A percentile compares a stretch with the other conserved stretches of the same genome.
These are phyloP conservation scores for Sturnira hondurensis DNA, from an alignment of 2,113 vertebrate genomes.

Conservation along the genomic window DNA sequence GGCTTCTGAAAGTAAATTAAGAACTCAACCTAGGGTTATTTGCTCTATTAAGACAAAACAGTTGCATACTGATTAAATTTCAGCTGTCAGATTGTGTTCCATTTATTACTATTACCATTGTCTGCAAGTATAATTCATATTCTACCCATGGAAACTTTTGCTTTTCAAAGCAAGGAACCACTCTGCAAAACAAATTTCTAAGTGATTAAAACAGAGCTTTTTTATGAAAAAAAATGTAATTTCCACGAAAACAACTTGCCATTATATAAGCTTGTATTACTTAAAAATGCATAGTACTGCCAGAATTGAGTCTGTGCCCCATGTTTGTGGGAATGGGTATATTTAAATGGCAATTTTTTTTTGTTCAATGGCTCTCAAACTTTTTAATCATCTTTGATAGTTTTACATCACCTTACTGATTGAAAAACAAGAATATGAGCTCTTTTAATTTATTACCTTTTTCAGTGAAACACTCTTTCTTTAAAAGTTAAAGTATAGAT, in stretches of 20 bases:
- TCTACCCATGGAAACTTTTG: slow-evolving; percentile 66
- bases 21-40: slow-evolving; percentile 76
- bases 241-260: neutral
- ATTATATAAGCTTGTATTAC: neutral
- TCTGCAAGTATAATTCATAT: slow-evolving; percentile 57
- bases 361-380: neutral
- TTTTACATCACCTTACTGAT: neutral
- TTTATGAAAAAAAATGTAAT: neutral
- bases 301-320: neutral
- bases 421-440: neutral
- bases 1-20: slow-evolving; percentile 74
- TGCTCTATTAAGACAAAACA: slow-evolving; percentile 78
- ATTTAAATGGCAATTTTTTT: neutral
- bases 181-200: slow-evolving; percentile 29
- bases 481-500: neutral
- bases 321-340: neutral
- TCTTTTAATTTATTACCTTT: neutral
- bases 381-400: neutral
- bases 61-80: slow-evolving; percentile 80
- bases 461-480: accelerated
- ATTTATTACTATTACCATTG: slow-evolving; percentile 70
- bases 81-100: slow-evolving; percentile 78
- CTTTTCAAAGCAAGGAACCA: slow-evolving; percentile 11
- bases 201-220: neutral
- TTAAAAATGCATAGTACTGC: neutral